Evolutionary conservation across 2,113 vertebrate species (phyloP), one percentile per base, ranked within the genome.

Genomic region (Axis porcinus): DNA sequence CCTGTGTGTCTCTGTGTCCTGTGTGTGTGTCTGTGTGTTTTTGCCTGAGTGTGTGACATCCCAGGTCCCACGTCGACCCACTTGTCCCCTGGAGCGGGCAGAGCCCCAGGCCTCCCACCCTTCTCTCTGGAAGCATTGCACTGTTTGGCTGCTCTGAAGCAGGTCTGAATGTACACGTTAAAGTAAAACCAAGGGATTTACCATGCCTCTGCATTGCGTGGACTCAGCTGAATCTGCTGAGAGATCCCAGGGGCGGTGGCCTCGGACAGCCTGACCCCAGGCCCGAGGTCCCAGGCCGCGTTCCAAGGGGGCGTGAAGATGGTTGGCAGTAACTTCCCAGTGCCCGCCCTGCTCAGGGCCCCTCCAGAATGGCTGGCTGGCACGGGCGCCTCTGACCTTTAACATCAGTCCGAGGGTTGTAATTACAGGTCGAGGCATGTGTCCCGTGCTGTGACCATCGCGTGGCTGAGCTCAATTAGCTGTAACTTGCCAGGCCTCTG

Each of bases 151-250:
- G 40, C 33, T 33, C 25, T 33, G 43, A 33, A 7, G 40, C 92
- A 33, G 82, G 55, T 36, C 27, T 90, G 89, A 40, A 89, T 47
- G 7, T 28, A 1, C 17, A 1, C 23, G 98, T 98, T 98, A 98
- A 98, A 98, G 89, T 89, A 83, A 98, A 98, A 97, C 97, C 96
- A 97, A 43, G 40, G 96, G 93, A 87, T 94, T 64, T 64, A n/a
- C 84, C 91, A 86, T 96, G 88, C 96, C 74, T 60, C 4, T 47
- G n/a, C 85, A 0, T 89, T 89, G 92, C 21, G 27, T 67, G 79
- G 96, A 54, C 94, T 98, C 96, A 92, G 95, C 97, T 94, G 45
- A 94, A 91, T 57, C 86, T 58, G 96, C 95, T 89, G 89, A n/a
- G 97, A 94, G 47, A 30, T 33, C 91, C 70, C 79, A 95, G 97